Percentiles rank a stretch among this genome's conserved stretches.
Conservation (phyloP, 2,888 invertebrate species). For the Empis livida region DNA sequence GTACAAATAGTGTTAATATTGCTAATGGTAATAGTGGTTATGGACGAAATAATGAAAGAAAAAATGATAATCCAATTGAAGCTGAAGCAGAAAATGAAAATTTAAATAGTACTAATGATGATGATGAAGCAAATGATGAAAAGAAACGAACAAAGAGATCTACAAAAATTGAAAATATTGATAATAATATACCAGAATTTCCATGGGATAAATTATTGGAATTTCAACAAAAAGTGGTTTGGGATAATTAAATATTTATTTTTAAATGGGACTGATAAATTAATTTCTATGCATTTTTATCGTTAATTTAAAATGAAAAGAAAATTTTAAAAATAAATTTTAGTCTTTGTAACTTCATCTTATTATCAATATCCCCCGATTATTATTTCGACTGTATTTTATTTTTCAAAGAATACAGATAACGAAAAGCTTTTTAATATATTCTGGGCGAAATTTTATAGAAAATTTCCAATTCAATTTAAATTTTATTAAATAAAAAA, state of each 20-base stretch:
- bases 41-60: constrained; percentile 31
- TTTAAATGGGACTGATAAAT: constrained; percentile 13
- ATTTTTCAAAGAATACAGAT: background rate
- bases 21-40: constrained; percentile 22
- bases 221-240: constrained; percentile 51
- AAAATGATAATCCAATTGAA: constrained; percentile 29
- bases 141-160: constrained; percentile 17
- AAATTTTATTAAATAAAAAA: background rate
- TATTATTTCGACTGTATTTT: background rate
- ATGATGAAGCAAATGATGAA: constrained; percentile 10
- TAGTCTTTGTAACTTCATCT: background rate
- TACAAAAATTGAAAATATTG: constrained; percentile 12
- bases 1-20: constrained; percentile 4
- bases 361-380: background rate
- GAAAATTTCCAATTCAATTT: constrained; percentile 2
- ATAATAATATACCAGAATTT: constrained; percentile 45
- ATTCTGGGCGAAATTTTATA: background rate
- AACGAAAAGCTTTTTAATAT: no score
- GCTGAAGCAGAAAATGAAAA: constrained; percentile 20
- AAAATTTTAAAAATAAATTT: no score
- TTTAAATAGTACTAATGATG: constrained; percentile 4
- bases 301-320: background rate
- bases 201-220: constrained; percentile 68
- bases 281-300: constrained; percentile 5
- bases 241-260: constrained; percentile 41